Evolutionary conservation across 2,113 vertebrate genomes (phyloP), one percentile per base, ranked within the genome.

Genomic region (Gymnobelideus leadbeateri): DNA sequence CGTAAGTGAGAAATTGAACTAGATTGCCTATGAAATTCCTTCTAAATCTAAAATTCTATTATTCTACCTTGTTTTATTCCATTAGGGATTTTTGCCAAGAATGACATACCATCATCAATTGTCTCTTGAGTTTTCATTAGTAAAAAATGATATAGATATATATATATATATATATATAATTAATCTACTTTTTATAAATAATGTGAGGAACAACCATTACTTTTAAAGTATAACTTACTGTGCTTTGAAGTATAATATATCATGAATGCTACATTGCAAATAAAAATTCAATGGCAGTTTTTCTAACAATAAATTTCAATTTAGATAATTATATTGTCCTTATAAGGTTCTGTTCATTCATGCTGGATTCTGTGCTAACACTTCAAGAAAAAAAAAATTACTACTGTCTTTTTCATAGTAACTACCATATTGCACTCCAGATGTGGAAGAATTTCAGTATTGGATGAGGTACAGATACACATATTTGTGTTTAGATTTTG

Each of bases 281-380:
- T 57, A 89, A 93, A 52, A 92, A 31, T 16, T 89, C 47, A 49
- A 89, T 31, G 31, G 26, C 50, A 49, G 6, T 8, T 55, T 94
- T 95, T 93, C 54, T 91, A 31, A 92, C 89, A 94, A 43, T 51
- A 46, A 92, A 91, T 77, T 96, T n/a, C 47, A 84, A 46, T 57
- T 91, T n/a, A 19, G 51, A 89, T 49, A 16, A 50, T 28, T 90
- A 53, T 49, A 89, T 93, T 96, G 93, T 94, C 9, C 47, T 90
- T 89, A 92, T 49, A 91, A 95, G 47, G 47, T 53, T 68, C 51
- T 91, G 57, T 47, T 95, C n/a, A 68, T 93, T 84, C 92, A 91
- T 91, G 14, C 51, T n/a, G 26, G n/a, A 51, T 89, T 94, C 90
- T 53, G 92, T 2, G 14, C 31, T 92, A 90, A 90, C 0, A 23